Evolutionary conservation across 2,888 invertebrate species (phyloP).

Genomic region (Plagiodera versicolora): DNA sequence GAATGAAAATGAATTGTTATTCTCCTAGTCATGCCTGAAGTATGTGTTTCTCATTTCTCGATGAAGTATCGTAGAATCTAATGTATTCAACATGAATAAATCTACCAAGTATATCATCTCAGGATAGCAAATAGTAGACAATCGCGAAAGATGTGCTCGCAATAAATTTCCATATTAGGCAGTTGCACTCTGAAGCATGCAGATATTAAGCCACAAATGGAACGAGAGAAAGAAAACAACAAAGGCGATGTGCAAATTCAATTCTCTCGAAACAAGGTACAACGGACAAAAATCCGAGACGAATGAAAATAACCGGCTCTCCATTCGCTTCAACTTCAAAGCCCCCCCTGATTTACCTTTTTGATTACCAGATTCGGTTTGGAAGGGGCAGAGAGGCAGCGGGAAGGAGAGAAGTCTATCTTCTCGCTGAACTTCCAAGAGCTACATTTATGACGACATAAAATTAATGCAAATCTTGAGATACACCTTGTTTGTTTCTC

Average conservation of each 20-base stretch:
- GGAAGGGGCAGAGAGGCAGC: slow-evolving; percentile 26
- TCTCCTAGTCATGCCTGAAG: too few relatives aligned
- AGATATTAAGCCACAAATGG: slow-evolving; percentile 45
- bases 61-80: too few relatives aligned
- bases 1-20: too few relatives aligned
- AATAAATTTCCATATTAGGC: slow-evolving; percentile 38
- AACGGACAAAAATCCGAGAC: slow-evolving; percentile 46
- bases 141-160: slow-evolving; percentile 2
- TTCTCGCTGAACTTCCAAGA: slow-evolving; percentile 34
- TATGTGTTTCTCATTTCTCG: too few relatives aligned
- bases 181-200: slow-evolving; percentile 34
- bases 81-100: background rate
- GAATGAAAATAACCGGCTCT: slow-evolving; percentile 49
- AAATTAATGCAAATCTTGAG: slow-evolving; percentile 57
- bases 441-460: slow-evolving; percentile 55
- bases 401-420: slow-evolving; percentile 30
- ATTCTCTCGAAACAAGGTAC: slow-evolving; percentile 48
- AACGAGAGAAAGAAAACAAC: slow-evolving; percentile 44
- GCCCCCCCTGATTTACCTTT: slow-evolving; percentile 52
- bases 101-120: slow-evolving; percentile 5
- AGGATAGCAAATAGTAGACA: slow-evolving; percentile 9
- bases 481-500: slow-evolving; percentile 53
- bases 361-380: slow-evolving; percentile 47
- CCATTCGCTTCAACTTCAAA: slow-evolving; percentile 44
- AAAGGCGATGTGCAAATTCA: slow-evolving; percentile 50